phyloP scores from a whole-genome alignment of 2,797 vertebrate genomes.

The Distichodus sexfasciatus region DNA sequence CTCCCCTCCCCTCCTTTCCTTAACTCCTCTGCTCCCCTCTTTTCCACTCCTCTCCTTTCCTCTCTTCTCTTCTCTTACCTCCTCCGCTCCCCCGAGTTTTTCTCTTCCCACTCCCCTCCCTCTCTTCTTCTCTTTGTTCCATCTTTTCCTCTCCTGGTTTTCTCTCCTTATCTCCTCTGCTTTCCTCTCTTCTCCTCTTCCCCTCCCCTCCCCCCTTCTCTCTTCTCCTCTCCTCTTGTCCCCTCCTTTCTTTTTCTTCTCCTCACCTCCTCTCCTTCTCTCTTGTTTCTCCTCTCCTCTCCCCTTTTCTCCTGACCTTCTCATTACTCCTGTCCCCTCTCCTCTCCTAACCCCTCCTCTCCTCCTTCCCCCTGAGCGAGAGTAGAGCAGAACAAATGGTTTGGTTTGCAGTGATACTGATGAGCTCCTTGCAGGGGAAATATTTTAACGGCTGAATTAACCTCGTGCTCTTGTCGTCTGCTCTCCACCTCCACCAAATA shows the following conservation, averaged over 20 bases:
- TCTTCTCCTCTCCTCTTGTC: too few species aligned
- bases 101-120: constrained; percentile 19
- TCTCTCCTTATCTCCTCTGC: too few species aligned
- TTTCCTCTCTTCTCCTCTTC: too few species aligned
- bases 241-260: too few species aligned
- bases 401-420: constrained; percentile 64
- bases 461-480: constrained; percentile 36
- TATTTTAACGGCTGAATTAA: constrained; percentile 56
- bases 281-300: background rate
- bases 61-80: constrained; percentile 24
- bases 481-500: background rate
- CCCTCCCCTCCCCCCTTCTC: constrained; percentile 33
- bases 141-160: constrained; percentile 16
- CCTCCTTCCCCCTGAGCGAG: constrained; percentile 47
- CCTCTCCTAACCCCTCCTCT: constrained; percentile 35
- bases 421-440: constrained; percentile 55
- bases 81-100: too few species aligned
- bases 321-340: too few species aligned
- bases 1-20: constrained; percentile 49
- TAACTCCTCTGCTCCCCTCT: constrained; percentile 51
- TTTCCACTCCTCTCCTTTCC: constrained; percentile 42
- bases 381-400: constrained; percentile 51
- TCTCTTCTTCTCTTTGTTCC: background rate
- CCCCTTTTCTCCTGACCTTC: too few species aligned
- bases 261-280: constrained; percentile 11